Evolutionary conservation across 2,888 invertebrate genomes (phyloP).

Genomic region (Apodemia arnacis): DNA sequence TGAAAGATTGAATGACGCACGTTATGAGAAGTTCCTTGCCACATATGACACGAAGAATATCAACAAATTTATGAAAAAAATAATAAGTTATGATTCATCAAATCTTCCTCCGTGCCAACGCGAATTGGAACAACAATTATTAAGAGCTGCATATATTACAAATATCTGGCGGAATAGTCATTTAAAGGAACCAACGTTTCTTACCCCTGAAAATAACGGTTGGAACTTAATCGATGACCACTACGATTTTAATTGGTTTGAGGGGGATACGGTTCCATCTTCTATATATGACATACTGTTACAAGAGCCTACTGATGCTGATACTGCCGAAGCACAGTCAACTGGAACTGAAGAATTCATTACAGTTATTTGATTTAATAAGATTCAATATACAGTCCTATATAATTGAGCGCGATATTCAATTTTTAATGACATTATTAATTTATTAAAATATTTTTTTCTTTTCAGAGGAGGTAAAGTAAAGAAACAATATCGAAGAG

Average conservation of each 20-base stretch:
- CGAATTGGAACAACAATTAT: slow-evolving; percentile 16
- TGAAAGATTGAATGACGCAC: not conserved
- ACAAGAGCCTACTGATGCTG: not conserved
- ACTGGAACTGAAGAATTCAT: not conserved
- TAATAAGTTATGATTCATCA: slow-evolving; percentile 18
- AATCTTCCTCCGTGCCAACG: slow-evolving; percentile 8
- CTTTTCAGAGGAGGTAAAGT: not conserved
- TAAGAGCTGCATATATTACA: slow-evolving; percentile 3
- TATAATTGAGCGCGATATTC: not conserved
- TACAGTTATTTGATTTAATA: not conserved
- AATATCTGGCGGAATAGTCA: slow-evolving; percentile 23
- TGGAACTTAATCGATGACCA: slow-evolving; percentile 13
- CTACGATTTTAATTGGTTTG: slow-evolving; percentile 8
- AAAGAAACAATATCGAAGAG: not conserved
- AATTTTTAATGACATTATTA: not conserved
- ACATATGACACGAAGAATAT: slow-evolving; percentile 4
- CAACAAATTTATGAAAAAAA: slow-evolving; percentile 11
- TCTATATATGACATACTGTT: not conserved
- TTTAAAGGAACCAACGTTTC: slow-evolving; percentile 3
- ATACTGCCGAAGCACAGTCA: not conserved
- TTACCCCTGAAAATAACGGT: slow-evolving; percentile 8
- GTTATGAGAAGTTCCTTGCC: not conserved
- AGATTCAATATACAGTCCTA: not conserved
- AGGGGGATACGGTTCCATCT: not conserved
- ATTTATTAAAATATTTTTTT: not conserved